Base-by-base conservation (phyloP, 2,113 vertebrate species). In the Struthidea cinerea region DNA sequence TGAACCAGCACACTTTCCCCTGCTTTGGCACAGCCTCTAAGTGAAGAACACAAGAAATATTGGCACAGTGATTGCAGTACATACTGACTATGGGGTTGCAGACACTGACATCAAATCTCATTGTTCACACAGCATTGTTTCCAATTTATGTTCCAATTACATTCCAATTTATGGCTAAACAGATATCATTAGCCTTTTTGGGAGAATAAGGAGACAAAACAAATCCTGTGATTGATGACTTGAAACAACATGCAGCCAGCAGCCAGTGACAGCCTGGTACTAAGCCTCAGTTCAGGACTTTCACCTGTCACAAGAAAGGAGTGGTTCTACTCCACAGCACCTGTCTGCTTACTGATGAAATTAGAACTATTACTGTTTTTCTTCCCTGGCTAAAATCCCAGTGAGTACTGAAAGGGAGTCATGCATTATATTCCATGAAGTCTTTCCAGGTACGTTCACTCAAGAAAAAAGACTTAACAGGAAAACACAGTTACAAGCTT, bases 1-100 rank as follows among this genome's bases (percentile, higher is more conserved):
- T 99, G 99, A 81, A 99, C 95, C 21, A 99, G 98, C 64, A 99
- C 98, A 0, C 70, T 98, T 42, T 99, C 99, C 79, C 99, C 99
- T 23, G 99, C 93, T 92, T 97, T 99, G 61, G 90, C 96, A 41
- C 18, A 89, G 9, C 99, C 99, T 79, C 99, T 99, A 75, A 27
- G 76, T 19, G 82, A 78, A 56, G 79, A 64, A 84, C 76, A 96
- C 81, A 93, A 60, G 30, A 91, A 42, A 73, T 6, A 30, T 1
- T 61, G 46, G n/a, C 55, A 28, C 52, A 50, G 32, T 7, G 52
- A 79, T 0, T 30, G 52, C 27, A 33, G 37, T 3, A 53, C 26
- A 6, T 1, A 13, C 46, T 35, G 39, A 26, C 20, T 30, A 4
- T 4, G 61, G 57, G 44, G 11, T 0, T 84, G 56, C 57, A 65